Evolutionary conservation across 2,113 vertebrate species (phyloP).

Genomic region (Leucopternis melanops): DNA sequence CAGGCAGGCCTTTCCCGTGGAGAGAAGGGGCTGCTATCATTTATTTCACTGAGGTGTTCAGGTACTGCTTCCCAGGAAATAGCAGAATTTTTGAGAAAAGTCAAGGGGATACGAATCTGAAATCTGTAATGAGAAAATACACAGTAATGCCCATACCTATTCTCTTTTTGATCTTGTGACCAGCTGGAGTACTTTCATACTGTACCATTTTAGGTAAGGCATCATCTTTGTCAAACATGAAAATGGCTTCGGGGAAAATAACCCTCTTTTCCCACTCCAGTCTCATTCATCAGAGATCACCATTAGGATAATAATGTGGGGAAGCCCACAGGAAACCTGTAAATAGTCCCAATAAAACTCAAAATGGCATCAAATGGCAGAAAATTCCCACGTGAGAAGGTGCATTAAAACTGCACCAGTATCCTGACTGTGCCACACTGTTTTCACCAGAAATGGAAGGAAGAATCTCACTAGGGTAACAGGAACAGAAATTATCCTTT

Average conservation of each 20-base stretch:
- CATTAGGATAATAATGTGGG: neutral
- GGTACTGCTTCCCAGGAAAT: neutral
- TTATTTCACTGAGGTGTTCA: neutral
- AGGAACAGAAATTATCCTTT: neutral
- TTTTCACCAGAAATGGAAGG: neutral
- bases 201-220: neutral
- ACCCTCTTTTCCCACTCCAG: neutral
- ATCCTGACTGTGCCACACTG: neutral
- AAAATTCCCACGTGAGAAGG: neutral
- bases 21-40: neutral
- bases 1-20: neutral
- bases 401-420: neutral
- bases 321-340: neutral
- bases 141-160: neutral
- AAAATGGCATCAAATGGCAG: neutral
- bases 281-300: neutral
- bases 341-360: neutral
- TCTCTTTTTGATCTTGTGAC: neutral
- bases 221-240: neutral
- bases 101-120: neutral
- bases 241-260: constrained; percentile 3
- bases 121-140: constrained; percentile 14
- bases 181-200: neutral
- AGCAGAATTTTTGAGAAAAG: neutral
- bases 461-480: neutral